Evolutionary conservation across 2,797 vertebrate genomes (phyloP), one percentile per base, ranked within the genome.

Genomic region (Enteromius viviparus): DNA sequence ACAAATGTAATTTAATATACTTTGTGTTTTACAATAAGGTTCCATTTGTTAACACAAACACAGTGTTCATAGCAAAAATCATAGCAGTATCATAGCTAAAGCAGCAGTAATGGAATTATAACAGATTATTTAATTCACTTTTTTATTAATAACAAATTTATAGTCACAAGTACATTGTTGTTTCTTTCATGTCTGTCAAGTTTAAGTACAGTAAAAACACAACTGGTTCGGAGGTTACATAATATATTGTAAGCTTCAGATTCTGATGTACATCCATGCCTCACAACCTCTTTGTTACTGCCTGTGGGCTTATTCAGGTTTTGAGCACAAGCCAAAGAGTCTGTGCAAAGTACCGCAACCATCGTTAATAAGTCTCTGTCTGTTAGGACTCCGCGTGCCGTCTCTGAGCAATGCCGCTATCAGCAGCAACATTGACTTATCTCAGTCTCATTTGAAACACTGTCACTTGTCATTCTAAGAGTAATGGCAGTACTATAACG

Each of bases 401-500:
- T 42, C 82, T 51, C 64, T 55, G 47, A 81, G 64, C 45, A 55
- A 64, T 69, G 62, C 58, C 4, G 40, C 83, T 82, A 81, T 81
- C 78, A 81, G 72, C n/a, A 62, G 70, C 42, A 12, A 23, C 71
- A 83, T 86, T 87, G 86, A 83, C 82, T 71, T 79, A 55, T 83
- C 80, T 84, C 81, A 77, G 66, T 84, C 80, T 85, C 81, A 60
- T 82, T 77, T 74, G 60, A 77, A 68, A 80, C 69, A 26, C 75
- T 85, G 85, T 87, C 88, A 80, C 19, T 74, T 76, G 81, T 86
- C 85, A 82, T 26, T 69, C 55, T 55, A 82, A 86, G 86, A 89
- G 78, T 80, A 87, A 88, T 88, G 84, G 74, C 85, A 69, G 53
- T 60, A 58, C 83, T n/a, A 64, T 87, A 85, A 89, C 71, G 84